A percentile compares a stretch with the other conserved stretches of the same genome.
Evolutionary conservation across 1,140 invertebrate species (phyloP).

Genomic region (Muscidifurax raptorellus): DNA sequence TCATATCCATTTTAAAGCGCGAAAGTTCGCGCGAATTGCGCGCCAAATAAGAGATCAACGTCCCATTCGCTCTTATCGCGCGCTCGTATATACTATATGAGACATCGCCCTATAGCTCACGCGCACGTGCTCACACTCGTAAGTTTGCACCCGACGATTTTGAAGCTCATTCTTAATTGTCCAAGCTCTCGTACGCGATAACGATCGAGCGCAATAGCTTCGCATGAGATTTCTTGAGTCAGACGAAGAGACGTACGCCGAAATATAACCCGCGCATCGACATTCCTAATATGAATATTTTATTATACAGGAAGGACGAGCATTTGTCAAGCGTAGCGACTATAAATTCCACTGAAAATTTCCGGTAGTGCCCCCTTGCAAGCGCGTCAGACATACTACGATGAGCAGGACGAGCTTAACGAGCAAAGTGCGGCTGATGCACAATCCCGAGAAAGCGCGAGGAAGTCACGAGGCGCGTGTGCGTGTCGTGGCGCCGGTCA

Average conservation of each 20-base stretch:
- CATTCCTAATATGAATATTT: too few relatives aligned
- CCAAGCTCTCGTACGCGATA: not conserved
- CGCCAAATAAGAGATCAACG: conserved; percentile 28
- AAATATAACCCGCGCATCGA: too few relatives aligned
- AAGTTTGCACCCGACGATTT: not conserved
- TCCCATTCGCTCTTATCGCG: not conserved
- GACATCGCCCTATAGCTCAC: not conserved
- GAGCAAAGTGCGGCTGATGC: not conserved
- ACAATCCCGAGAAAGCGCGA: not conserved
- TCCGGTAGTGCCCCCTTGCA: not conserved
- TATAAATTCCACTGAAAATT: not conserved
- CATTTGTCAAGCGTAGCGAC: not conserved
- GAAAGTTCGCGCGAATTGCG: conserved; percentile 33
- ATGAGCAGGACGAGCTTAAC: not conserved
- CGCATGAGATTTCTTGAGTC: too few relatives aligned
- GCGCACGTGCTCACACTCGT: not conserved
- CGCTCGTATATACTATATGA: not conserved
- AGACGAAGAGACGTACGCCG: too few relatives aligned
- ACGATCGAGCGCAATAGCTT: not conserved
- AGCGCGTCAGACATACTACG: not conserved
- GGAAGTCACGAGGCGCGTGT: not conserved
- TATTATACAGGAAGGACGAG: too few relatives aligned
- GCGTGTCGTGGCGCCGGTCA: not conserved
- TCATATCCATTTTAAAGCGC: not conserved
- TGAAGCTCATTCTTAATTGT: not conserved